These are phyloP conservation scores for Ctenosaura bakeri DNA, from an alignment of 2,797 vertebrate species.

Conservation along the genomic window DNA sequence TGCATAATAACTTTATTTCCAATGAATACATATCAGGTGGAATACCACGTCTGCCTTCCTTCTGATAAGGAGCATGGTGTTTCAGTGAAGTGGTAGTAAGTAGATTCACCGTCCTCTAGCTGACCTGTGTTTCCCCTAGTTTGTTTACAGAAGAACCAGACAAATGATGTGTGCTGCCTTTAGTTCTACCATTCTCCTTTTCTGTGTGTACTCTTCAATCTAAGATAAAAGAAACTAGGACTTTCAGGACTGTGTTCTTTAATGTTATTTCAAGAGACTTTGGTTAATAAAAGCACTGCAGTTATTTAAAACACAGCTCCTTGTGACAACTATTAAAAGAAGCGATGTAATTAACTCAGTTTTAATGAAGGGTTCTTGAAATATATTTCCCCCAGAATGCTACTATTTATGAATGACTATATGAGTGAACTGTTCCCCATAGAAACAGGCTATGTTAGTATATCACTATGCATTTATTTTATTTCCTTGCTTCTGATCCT, in stretches of 20 bases:
- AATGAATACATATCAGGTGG: background rate
- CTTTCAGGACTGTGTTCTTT: background rate
- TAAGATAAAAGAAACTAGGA: conserved; percentile 10
- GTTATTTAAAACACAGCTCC: conserved; percentile 34
- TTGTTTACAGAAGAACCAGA: conserved; percentile 20
- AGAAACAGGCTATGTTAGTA: too few species aligned
- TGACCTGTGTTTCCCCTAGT: conserved; percentile 22
- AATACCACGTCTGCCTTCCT: background rate
- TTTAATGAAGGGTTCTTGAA: conserved; percentile 55
- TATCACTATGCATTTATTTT: too few species aligned
- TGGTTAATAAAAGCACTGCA: conserved; percentile 18
- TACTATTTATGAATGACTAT: background rate
- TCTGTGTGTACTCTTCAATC: background rate
- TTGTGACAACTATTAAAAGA: conserved; percentile 34
- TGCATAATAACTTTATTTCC: background rate
- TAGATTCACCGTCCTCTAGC: conserved; percentile 15
- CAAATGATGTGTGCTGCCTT: background rate
- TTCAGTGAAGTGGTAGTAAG: conserved; percentile 12
- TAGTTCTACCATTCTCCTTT: conserved; percentile 1
- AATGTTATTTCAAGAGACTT: conserved; percentile 14
- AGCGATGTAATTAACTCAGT: conserved; percentile 32
- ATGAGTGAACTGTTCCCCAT: background rate
- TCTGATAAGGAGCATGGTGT: conserved; percentile 2
- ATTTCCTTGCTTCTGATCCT: too few species aligned
- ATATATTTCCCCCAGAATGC: conserved; percentile 1